Evolutionary conservation across 2,113 vertebrate species (phyloP).

Genomic region (Silurus meridionalis): DNA sequence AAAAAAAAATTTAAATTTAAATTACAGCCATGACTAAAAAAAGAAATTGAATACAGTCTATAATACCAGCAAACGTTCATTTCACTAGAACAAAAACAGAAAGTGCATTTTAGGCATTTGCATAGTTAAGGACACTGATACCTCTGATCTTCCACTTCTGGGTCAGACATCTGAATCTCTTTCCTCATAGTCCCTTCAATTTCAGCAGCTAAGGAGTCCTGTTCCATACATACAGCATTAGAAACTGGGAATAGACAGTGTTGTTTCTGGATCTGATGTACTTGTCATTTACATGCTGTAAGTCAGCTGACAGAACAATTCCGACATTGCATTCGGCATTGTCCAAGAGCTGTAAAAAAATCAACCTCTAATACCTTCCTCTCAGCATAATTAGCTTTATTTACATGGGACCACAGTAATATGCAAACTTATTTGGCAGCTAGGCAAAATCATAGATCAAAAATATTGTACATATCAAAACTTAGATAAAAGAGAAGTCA

Average conservation of each 20-base stretch:
- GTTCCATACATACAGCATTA: conserved; percentile 48
- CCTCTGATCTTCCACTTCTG: conserved; percentile 85
- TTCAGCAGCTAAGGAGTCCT: conserved; percentile 97
- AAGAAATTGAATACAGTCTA: not conserved
- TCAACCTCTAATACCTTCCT: not conserved
- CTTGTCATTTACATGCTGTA: not conserved
- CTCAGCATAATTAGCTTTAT: not conserved
- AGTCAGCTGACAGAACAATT: not conserved
- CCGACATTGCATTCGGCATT: not conserved
- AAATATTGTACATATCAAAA: not conserved
- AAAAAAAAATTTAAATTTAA: not conserved
- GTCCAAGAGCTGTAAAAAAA: not conserved
- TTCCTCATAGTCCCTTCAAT: conserved; percentile 99
- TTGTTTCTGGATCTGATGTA: not conserved
- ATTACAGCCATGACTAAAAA: not conserved
- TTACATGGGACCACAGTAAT: not conserved
- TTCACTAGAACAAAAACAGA: not conserved
- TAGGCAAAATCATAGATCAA: not conserved
- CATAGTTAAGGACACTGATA: conserved; percentile 37
- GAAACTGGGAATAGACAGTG: not conserved
- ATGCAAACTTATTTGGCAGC: not conserved
- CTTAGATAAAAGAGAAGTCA: not conserved
- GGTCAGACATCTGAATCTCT: conserved; percentile 91
- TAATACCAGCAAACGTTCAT: not conserved
- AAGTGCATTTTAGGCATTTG: not conserved